These are phyloP conservation scores for Ochotona curzoniae DNA, from an alignment of 2,113 vertebrate genomes.

Conservation along the genomic window DNA sequence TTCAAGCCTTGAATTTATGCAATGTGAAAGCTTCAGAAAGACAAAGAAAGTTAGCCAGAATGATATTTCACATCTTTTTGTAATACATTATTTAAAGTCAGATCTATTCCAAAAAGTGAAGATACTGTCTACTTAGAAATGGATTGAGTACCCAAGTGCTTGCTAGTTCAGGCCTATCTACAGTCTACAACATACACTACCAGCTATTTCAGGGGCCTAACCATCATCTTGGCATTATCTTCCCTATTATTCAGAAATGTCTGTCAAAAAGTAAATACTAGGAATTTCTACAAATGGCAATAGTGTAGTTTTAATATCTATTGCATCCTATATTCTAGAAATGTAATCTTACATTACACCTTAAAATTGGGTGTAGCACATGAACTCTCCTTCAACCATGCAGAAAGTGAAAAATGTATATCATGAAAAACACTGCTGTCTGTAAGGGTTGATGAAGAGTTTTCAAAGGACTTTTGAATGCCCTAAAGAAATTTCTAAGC, in stretches of 20 bases:
- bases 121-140: constrained; percentile 74
- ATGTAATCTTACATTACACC: constrained; percentile 81
- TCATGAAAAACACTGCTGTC: constrained; percentile 77
- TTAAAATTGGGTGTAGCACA: constrained; percentile 84
- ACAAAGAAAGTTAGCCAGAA: constrained; percentile 78
- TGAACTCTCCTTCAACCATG: constrained; percentile 83
- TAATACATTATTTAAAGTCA: constrained; percentile 76
- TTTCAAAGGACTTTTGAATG: constrained; percentile 82
- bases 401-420: constrained; percentile 82
- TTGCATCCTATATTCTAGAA: constrained; percentile 79
- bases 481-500: constrained; percentile 80
- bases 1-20: neutral
- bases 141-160: constrained; percentile 54
- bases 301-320: constrained; percentile 73
- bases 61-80: constrained; percentile 73
- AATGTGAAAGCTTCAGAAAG: constrained; percentile 40
- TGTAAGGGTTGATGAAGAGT: constrained; percentile 80
- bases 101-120: constrained; percentile 56
- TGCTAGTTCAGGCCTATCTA: constrained; percentile 69
- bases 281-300: constrained; percentile 83
- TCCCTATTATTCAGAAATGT: constrained; percentile 81
- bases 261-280: constrained; percentile 83
- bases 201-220: constrained; percentile 69
- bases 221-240: constrained; percentile 70
- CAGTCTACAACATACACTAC: constrained; percentile 58